phyloP scores from a whole-genome alignment of 2,113 vertebrate genomes.

The Equus quagga region DNA sequence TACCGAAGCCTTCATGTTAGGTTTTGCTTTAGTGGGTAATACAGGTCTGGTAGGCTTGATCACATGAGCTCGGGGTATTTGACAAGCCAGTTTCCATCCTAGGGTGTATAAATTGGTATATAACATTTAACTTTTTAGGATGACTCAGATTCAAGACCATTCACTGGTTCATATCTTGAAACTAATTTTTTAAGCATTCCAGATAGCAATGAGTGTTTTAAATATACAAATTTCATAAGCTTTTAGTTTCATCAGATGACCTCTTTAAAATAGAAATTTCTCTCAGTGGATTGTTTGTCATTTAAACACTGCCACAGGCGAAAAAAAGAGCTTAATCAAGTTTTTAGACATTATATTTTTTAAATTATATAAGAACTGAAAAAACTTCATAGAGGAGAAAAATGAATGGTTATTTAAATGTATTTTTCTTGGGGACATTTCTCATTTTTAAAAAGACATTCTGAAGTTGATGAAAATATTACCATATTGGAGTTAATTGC shows the following conservation, averaged over 20 bases:
- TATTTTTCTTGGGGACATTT: not conserved
- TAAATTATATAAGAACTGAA: not conserved
- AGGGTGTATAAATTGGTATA: not conserved
- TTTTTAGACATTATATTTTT: not conserved
- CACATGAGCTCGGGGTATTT: not conserved
- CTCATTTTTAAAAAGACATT: conserved; percentile 21
- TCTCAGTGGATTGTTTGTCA: not conserved
- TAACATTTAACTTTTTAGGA: conserved; percentile 5
- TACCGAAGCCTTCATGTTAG: not conserved
- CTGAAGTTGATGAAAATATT: conserved; percentile 31
- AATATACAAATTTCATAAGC: not conserved
- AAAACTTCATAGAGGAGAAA: not conserved
- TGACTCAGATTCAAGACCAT: not conserved
- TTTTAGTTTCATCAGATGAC: conserved; percentile 47
- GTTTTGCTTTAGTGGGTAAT: conserved; percentile 2
- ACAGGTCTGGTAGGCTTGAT: not conserved
- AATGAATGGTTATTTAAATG: conserved; percentile 1
- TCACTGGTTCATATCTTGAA: not conserved
- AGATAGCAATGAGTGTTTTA: not conserved
- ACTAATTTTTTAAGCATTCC: conserved; percentile 12
- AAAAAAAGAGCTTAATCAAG: not conserved
- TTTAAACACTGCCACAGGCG: conserved; percentile 2
- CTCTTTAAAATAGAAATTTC: conserved; percentile 57
- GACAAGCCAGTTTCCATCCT: not conserved
- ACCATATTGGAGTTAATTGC: conserved; percentile 9